Evolutionary conservation across 2,888 invertebrate species (phyloP).

Genomic region (Dasysyrphus tricinctus): DNA sequence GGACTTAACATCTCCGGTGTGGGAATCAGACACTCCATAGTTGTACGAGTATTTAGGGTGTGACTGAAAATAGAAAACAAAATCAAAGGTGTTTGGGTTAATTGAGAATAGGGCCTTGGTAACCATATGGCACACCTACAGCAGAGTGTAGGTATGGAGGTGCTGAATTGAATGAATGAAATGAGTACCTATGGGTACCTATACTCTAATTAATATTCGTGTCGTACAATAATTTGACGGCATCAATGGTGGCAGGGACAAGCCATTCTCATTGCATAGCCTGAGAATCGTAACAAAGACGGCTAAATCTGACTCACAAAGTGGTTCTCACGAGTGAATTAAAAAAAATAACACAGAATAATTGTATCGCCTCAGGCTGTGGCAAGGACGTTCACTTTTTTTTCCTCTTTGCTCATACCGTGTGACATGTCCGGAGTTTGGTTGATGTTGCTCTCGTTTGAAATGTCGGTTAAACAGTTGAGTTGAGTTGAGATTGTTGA

Average conservation of each 20-base stretch:
- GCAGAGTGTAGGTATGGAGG: not conserved
- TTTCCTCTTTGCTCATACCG: constrained; percentile 27
- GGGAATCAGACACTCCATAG: constrained; percentile 83
- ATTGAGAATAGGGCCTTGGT: constrained; percentile 40
- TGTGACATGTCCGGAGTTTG: constrained; percentile 38
- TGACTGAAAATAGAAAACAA: constrained; percentile 78
- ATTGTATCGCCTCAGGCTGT: constrained; percentile 53
- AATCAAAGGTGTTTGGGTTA: constrained; percentile 40
- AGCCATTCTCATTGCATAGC: constrained; percentile 38
- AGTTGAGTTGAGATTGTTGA: constrained; percentile 36
- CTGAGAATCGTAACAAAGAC: constrained; percentile 57
- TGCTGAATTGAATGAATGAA: constrained; percentile 49
- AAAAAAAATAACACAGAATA: constrained; percentile 28
- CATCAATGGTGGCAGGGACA: not conserved
- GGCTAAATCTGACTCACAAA: constrained; percentile 34
- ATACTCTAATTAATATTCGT: constrained; percentile 64
- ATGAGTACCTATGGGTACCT: constrained; percentile 42
- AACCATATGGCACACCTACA: constrained; percentile 46
- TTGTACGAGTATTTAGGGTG: constrained; percentile 84
- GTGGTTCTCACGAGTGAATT: constrained; percentile 53
- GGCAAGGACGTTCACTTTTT: constrained; percentile 75
- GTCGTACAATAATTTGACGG: constrained; percentile 49
- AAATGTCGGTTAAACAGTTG: constrained; percentile 62
- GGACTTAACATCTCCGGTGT: constrained; percentile 83
- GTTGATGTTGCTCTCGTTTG: constrained; percentile 38